These are phyloP conservation scores for Macroglossus sobrinus DNA, from an alignment of 2,113 vertebrate genomes.

Conservation along the genomic window DNA sequence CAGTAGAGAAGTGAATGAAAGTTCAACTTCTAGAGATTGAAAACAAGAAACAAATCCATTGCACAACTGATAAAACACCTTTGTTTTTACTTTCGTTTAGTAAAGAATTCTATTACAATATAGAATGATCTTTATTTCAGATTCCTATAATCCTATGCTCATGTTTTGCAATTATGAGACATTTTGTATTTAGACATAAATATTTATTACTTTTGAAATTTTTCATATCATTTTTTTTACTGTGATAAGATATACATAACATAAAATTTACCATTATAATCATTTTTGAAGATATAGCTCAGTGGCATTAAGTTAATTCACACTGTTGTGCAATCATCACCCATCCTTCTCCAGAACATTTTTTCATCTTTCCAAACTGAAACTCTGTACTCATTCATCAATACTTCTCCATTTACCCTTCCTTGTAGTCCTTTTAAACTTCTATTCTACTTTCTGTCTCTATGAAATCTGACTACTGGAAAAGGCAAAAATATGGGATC, in stretches of 20 bases:
- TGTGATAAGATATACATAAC: background rate
- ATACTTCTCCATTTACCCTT: background rate
- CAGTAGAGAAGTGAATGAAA: slow-evolving; percentile 23
- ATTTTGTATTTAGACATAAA: slow-evolving; percentile 45
- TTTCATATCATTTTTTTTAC: background rate
- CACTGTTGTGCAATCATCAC: background rate
- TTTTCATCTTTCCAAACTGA: background rate
- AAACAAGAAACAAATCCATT: background rate
- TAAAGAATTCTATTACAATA: slow-evolving; percentile 25
- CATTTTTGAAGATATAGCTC: background rate
- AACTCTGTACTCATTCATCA: background rate
- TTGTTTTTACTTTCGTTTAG: background rate
- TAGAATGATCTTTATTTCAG: background rate
- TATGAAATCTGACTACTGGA: background rate
- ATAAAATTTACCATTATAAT: background rate
- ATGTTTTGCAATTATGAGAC: slow-evolving; percentile 13
- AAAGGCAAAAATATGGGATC: background rate
- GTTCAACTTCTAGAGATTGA: background rate
- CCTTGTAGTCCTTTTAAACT: background rate
- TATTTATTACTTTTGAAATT: background rate
- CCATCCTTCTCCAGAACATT: background rate
- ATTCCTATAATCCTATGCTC: background rate
- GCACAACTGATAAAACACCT: background rate
- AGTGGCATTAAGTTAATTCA: background rate
- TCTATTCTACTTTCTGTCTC: background rate